A percentile compares a stretch with the other conserved stretches of the same genome.
phyloP scores from a whole-genome alignment of 2,888 invertebrate genomes.

The Himalopsyche anomala region DNA sequence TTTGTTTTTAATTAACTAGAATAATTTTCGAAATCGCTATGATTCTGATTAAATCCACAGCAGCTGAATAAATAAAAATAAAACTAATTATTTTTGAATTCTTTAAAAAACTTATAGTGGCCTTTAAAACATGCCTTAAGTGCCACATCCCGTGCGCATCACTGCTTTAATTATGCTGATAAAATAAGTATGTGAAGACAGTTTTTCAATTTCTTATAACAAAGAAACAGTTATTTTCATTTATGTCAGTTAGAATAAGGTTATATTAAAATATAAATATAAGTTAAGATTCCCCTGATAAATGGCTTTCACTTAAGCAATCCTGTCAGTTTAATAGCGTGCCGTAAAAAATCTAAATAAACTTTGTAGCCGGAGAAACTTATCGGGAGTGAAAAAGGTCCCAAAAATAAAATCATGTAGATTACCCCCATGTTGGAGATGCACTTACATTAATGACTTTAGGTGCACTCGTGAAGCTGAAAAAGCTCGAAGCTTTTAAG shows the following conservation, averaged over 20 bases:
- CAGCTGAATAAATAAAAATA: too few relatives aligned
- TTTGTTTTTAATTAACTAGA: too few relatives aligned
- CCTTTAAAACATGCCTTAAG: too few relatives aligned
- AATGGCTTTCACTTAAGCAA: conserved; percentile 1
- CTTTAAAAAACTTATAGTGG: too few relatives aligned
- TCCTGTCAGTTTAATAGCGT: background rate
- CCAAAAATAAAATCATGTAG: conserved; percentile 29
- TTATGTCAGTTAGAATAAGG: background rate
- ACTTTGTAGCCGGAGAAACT: background rate
- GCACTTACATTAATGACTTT: conserved; percentile 34
- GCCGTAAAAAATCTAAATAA: conserved; percentile 5
- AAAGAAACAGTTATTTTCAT: background rate
- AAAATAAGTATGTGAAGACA: background rate
- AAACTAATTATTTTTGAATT: too few relatives aligned
- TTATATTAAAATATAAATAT: background rate
- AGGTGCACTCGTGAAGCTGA: conserved; percentile 9
- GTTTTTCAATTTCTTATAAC: background rate
- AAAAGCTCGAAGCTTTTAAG: conserved; percentile 20
- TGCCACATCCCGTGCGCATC: too few relatives aligned
- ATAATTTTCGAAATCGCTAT: too few relatives aligned
- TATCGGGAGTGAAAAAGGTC: conserved; percentile 12
- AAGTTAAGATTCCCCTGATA: background rate
- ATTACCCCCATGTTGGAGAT: conserved; percentile 18
- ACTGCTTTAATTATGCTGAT: too few relatives aligned
- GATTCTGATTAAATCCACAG: too few relatives aligned